Base-by-base conservation (phyloP, 2,888 invertebrate genomes). In the Hydriomena furcata region DNA sequence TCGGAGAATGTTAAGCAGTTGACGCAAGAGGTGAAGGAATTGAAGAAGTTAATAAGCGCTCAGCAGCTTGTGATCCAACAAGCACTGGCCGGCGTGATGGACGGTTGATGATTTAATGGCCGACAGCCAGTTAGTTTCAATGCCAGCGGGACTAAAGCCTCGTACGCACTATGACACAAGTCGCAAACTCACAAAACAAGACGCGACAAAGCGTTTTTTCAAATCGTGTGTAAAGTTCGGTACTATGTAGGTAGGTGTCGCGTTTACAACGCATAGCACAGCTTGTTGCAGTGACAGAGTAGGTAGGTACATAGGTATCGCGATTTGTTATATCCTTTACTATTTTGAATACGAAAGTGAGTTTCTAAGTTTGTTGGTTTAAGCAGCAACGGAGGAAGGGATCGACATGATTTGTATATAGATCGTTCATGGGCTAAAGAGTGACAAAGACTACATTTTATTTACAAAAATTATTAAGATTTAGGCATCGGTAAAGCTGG, bases 21-120 rank as follows among this genome's bases (percentile, higher is more conserved):
- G 60, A 92, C 93, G 34, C 93, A 92, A 74, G 94, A 95, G 83
- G 91, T 95, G 47, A 91, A 91, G 67, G 94, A 94, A 79, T 84
- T 94, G 71, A 94, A 94, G 82, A 91, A 90, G 67, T 63, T 91
- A 65, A 84, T 91, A 71, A 88, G 78, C 60, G 88, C 86, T 7
- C 91, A 91, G 66, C 91, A 91, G 80, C 79, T 88, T 48, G 87
- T 91, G 58, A 81, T 91, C 58, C 91, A 90, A 73, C 89, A 89
- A 66, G 84, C 91, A 55, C 71, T 90, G 68, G 76, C 85, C 64
- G 79, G 81, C 68, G 75, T 85, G 73, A 76, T 84, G 76, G 88
- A 88, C 67, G 83, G 80, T 77, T 88, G 87, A 87, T 85, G 77
- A 85, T 79, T 84, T 88, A 88, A 85, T 87, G 75, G 79, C 66